Percentiles rank a stretch among this genome's conserved stretches.
phyloP scores from a whole-genome alignment of 1,140 invertebrate species.

The Sesamia nonagrioides region DNA sequence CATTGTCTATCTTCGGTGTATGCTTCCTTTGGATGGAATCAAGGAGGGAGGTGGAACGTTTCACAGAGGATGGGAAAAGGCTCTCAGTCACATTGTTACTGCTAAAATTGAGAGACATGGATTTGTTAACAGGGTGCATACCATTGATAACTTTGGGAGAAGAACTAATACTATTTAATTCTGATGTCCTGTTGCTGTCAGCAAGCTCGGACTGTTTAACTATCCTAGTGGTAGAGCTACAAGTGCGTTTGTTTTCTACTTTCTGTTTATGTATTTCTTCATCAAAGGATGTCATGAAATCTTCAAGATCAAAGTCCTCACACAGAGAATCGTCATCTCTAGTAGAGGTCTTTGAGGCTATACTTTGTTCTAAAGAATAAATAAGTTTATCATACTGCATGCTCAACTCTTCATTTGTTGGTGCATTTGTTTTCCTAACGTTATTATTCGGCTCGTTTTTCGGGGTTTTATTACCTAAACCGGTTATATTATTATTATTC shows the following conservation, averaged over 20 bases:
- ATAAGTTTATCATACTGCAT: conserved; percentile 86
- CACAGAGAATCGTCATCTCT: conserved; percentile 86
- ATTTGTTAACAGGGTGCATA: conserved; percentile 85
- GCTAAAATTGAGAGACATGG: conserved; percentile 87
- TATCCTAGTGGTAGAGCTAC: conserved; percentile 82
- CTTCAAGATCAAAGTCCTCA: conserved; percentile 86
- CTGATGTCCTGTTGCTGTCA: conserved; percentile 69
- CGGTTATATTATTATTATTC: conserved; percentile 59
- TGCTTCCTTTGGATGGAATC: conserved; percentile 84
- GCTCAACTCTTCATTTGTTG: conserved; percentile 79
- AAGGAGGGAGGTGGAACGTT: conserved; percentile 85
- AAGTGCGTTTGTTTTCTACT: conserved; percentile 77
- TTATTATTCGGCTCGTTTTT: conserved; percentile 77
- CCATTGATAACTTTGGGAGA: conserved; percentile 76
- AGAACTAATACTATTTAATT: conserved; percentile 72
- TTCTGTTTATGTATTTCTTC: conserved; percentile 83
- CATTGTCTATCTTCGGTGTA: conserved; percentile 65
- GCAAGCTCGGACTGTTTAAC: conserved; percentile 74
- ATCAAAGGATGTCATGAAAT: conserved; percentile 86
- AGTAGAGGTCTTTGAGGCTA: conserved; percentile 81
- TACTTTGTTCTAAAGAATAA: conserved; percentile 85
- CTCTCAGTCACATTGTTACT: conserved; percentile 83
- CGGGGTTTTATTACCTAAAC: conserved; percentile 50
- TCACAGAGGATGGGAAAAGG: conserved; percentile 83
- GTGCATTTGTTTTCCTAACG: conserved; percentile 63